Evolutionary conservation across 2,888 invertebrate species (phyloP), one percentile per base, ranked within the genome.

Genomic region (Perithous albicinctus): DNA sequence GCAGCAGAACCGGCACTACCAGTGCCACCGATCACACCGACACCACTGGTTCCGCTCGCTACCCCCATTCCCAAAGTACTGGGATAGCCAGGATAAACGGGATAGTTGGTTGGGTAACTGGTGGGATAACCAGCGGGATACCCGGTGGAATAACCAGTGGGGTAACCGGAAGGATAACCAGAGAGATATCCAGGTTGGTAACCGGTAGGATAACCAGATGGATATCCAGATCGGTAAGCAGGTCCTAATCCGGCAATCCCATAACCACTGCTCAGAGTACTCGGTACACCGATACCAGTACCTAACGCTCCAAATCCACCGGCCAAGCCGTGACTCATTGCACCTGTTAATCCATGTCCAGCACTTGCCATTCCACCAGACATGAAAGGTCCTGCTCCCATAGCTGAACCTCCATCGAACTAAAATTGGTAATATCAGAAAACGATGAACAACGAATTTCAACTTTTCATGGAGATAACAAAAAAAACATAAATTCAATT

Each of bases 331-430:
- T 18, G 7, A 6, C 74, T 18, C 41, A 63, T 41, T 10, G 73
- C 73, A 1, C 18, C 5, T 15, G 63, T 38, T 54, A 54, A 41
- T 63, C 63, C 63, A 15, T 29, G 15, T 23, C 76, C 74, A 4
- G 46, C 15, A 10, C 12, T 64, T n/a, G 43, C 18, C 18, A 32
- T 20, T 29, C 56, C 29, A 18, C 10, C 35, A n/a, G 63, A 73
- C 41, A 56, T 59, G 8, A 56, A 4, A 20, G 20, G 61, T 18
- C 59, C 66, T 15, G 48, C 23, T 69, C 66, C 73, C n/a, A 32
- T 12, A 26, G 75, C 80, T 2, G 38, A 12, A 41, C 48, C 51
- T 0, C 75, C 70, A 59, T 70, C 70, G 46, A 43, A 77, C 82
- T 82, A 10, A 8, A 48, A 20, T 20, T 8, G 18, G 8, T 20